Percentiles rank a stretch among this genome's conserved stretches.
Conservation (phyloP, 2,797 vertebrate genomes). For the Channa striata region DNA sequence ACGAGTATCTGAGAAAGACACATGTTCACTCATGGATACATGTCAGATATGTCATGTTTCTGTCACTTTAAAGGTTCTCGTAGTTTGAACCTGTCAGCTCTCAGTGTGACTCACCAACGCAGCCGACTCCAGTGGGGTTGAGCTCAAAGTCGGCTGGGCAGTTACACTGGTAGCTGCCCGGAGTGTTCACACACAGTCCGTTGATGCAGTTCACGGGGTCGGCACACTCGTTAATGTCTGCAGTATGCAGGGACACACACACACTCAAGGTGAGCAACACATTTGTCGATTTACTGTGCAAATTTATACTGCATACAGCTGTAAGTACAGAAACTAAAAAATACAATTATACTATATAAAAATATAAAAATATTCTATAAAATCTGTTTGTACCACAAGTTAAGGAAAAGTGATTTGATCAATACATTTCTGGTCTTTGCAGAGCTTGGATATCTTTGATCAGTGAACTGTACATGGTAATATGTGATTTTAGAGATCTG, state of each 20-base stretch:
- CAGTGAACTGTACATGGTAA: background rate
- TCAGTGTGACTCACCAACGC: constrained; percentile 84
- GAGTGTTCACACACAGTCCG: constrained; percentile 93
- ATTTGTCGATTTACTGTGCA: background rate
- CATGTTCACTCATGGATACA: background rate
- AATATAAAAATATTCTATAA: no score
- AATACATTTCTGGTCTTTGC: background rate
- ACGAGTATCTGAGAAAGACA: constrained; percentile 85
- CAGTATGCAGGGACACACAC: constrained; percentile 20
- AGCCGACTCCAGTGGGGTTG: constrained; percentile 94
- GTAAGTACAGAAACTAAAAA: background rate
- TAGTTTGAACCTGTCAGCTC: background rate
- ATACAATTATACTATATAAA: no score
- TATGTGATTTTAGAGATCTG: background rate
- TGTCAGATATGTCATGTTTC: background rate
- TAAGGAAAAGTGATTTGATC: background rate
- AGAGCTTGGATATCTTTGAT: background rate
- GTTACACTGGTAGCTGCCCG: constrained; percentile 92
- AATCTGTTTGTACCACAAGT: constrained; percentile 1
- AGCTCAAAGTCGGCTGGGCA: constrained; percentile 94
- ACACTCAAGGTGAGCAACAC: background rate
- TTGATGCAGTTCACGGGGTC: constrained; percentile 96
- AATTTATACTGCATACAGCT: background rate
- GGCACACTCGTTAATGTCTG: constrained; percentile 95
- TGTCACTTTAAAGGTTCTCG: background rate